Conservation (phyloP, 2,888 invertebrate species). For the Oligia strigilis region DNA sequence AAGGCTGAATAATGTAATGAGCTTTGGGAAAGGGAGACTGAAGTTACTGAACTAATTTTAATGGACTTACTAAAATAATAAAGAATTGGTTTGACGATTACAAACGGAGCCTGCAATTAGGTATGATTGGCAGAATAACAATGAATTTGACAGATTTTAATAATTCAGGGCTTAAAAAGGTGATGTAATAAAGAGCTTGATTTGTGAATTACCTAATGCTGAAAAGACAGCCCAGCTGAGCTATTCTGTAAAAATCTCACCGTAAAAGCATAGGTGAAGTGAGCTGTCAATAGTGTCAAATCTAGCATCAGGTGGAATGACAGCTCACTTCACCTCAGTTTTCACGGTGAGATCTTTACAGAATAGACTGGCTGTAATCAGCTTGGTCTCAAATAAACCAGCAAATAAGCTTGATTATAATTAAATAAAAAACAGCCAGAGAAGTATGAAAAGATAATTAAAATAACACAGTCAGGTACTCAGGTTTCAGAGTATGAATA, state of each 20-base stretch:
- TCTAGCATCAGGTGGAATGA: no score
- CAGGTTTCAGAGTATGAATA: constrained; percentile 18
- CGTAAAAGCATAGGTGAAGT: no score
- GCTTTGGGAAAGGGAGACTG: constrained; percentile 27
- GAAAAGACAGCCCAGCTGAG: neutral
- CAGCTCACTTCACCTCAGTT: no score
- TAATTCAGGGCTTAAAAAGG: neutral
- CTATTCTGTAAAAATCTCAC: no score
- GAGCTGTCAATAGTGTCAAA: no score
- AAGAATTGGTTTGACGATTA: neutral
- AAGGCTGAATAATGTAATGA: constrained; percentile 41
- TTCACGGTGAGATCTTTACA: no score
- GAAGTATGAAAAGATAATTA: constrained; percentile 9
- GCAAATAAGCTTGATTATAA: neutral
- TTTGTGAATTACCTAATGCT: neutral
- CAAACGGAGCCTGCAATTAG: neutral
- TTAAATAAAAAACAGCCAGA: neutral
- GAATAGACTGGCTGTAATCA: neutral
- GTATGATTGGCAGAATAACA: neutral
- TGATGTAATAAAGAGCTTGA: neutral
- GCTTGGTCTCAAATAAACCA: neutral
- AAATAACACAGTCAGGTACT: constrained; percentile 11
- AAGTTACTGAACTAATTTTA: constrained; percentile 18
- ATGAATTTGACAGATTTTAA: neutral
- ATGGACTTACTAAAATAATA: constrained; percentile 14